These are phyloP conservation scores for Pimephales promelas DNA, from an alignment of 2,113 vertebrate genomes.

Conservation along the genomic window DNA sequence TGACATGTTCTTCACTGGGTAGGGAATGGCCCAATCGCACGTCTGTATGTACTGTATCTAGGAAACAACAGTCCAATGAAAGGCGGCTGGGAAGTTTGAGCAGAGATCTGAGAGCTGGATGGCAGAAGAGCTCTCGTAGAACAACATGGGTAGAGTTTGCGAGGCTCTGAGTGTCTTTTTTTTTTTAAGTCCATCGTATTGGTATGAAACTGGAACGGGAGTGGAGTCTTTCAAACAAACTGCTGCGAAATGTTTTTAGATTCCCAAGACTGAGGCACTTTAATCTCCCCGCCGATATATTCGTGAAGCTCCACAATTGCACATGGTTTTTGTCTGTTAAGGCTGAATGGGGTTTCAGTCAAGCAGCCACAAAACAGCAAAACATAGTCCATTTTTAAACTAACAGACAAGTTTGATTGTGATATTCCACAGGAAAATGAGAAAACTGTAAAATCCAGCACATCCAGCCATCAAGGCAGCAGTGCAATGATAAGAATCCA, in stretches of 20 bases:
- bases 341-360: not conserved
- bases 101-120: slow-evolving; percentile 78
- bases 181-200: slow-evolving; percentile 6
- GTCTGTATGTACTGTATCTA: slow-evolving; percentile 86
- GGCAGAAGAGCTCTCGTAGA: slow-evolving; percentile 68
- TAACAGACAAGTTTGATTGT: not conserved
- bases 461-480: not conserved
- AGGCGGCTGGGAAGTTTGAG: slow-evolving; percentile 81
- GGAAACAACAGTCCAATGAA: slow-evolving; percentile 87
- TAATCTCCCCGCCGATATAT: not conserved
- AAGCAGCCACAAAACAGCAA: not conserved
- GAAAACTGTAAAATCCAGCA: not conserved
- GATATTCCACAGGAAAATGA: not conserved
- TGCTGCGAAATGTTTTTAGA: not conserved
- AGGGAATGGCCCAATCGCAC: slow-evolving; percentile 80
- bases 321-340: not conserved
- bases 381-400: not conserved
- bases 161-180: slow-evolving; percentile 49
- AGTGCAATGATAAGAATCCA: not conserved
- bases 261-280: not conserved
- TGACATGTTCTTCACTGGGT: slow-evolving; percentile 84
- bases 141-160: slow-evolving; percentile 55
- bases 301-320: not conserved
- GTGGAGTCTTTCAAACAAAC: slow-evolving; percentile 12
- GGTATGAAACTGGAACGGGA: not conserved